Percentiles rank a stretch among this genome's conserved stretches.
Evolutionary conservation across 37 sponge, comb jelly and placozoan genomes (phyloP).

Genomic region (Cladorhizidae sp.): DNA sequence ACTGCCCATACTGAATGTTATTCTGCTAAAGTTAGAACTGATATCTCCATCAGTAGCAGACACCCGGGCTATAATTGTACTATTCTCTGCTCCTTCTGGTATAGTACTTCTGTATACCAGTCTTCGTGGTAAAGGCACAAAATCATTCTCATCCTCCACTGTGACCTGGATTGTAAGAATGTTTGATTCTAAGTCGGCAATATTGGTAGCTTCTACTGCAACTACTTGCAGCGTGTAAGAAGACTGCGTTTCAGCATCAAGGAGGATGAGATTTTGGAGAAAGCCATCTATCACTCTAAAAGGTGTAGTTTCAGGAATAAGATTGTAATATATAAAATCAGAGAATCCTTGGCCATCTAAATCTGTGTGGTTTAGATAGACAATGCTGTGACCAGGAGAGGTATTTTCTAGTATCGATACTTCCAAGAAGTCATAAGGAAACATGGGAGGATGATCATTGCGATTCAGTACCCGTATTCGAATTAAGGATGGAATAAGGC

Average conservation of each 20-base stretch:
- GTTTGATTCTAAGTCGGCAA: conserved; percentile 10
- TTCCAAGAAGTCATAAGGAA: not conserved
- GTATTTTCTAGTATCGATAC: conserved; percentile 18
- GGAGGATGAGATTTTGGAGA: conserved; percentile 13
- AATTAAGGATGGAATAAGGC: conserved; percentile 23
- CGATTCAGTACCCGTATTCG: conserved; percentile 44
- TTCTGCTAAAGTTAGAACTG: not conserved
- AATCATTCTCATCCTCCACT: conserved; percentile 68
- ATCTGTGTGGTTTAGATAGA: conserved; percentile 4
- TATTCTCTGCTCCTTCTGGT: conserved; percentile 8
- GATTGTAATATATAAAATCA: conserved; percentile 9
- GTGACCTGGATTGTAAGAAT: conserved; percentile 44
- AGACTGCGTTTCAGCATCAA: conserved; percentile 55
- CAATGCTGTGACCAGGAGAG: not conserved
- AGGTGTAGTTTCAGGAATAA: conserved; percentile 10
- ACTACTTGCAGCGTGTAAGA: conserved; percentile 24
- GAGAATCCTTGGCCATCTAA: not conserved
- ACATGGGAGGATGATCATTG: conserved; percentile 50
- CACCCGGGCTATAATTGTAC: conserved; percentile 2
- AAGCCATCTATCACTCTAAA: conserved; percentile 26
- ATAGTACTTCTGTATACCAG: not conserved
- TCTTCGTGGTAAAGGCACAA: conserved; percentile 35
- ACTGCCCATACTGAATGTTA: not conserved
- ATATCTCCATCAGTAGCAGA: conserved; percentile 32
- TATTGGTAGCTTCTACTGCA: conserved; percentile 29